Conservation (phyloP, 2,797 vertebrate genomes). For the Pithecia hirsuta region DNA sequence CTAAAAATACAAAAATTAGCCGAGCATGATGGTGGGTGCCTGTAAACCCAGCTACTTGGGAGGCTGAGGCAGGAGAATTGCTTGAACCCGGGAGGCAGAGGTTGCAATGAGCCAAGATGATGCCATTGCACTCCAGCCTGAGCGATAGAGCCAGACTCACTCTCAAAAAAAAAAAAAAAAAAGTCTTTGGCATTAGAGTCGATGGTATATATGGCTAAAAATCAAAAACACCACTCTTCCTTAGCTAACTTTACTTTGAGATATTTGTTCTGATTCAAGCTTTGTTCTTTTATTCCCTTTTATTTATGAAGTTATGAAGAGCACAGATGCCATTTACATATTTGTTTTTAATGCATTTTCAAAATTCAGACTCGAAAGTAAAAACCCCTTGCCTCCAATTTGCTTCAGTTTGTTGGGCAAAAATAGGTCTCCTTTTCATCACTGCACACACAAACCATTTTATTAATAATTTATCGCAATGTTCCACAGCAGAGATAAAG, state of each 20-base stretch:
- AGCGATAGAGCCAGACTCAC: background rate
- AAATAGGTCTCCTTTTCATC: conserved; percentile 57
- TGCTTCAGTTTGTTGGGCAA: background rate
- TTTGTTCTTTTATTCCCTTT: background rate
- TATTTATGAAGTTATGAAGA: background rate
- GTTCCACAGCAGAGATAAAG: conserved; percentile 58
- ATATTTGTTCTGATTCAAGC: background rate
- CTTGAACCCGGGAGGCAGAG: too few relatives aligned
- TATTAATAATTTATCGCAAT: conserved; percentile 66
- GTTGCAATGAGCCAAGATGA: too few relatives aligned
- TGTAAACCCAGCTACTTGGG: too few relatives aligned
- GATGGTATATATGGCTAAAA: background rate
- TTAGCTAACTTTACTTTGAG: background rate
- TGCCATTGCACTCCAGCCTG: background rate
- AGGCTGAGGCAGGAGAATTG: too few relatives aligned
- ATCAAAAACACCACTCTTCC: background rate
- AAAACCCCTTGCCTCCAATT: background rate
- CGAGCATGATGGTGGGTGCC: too few relatives aligned
- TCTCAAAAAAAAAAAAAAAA: background rate
- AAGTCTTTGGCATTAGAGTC: background rate
- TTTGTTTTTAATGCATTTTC: conserved; percentile 29
- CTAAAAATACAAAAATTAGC: too few relatives aligned
- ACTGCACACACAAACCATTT: conserved; percentile 30
- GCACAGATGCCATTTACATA: background rate
- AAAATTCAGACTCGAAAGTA: conserved; percentile 41